Percentiles rank a stretch among this genome's conserved stretches.
These are phyloP conservation scores for Nibea coibor DNA, from an alignment of 2,113 vertebrate genomes.

Conservation along the genomic window DNA sequence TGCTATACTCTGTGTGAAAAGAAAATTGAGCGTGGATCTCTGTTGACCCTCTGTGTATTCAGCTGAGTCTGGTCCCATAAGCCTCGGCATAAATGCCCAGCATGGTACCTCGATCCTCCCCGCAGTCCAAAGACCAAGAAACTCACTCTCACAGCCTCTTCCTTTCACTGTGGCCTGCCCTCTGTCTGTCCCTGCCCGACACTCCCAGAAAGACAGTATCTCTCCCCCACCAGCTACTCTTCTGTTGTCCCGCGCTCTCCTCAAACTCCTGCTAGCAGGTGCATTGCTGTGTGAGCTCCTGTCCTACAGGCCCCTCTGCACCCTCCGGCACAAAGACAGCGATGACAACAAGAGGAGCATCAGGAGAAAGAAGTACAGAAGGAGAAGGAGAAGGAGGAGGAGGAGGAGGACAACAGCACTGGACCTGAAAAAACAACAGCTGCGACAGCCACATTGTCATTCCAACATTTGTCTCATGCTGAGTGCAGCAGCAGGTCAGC, in stretches of 20 bases:
- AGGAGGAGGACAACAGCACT: constrained; percentile 63
- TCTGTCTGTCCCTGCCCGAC: constrained; percentile 32
- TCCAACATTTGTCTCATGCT: constrained; percentile 77
- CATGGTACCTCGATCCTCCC: constrained; percentile 66
- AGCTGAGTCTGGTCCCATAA: constrained; percentile 67
- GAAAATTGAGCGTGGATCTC: constrained; percentile 72
- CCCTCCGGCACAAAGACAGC: constrained; percentile 30
- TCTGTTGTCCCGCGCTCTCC: constrained; percentile 50
- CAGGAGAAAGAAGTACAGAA: constrained; percentile 58
- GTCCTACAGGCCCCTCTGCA: constrained; percentile 16
- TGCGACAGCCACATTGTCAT: constrained; percentile 74
- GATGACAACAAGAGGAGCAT: constrained; percentile 56
- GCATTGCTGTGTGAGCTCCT: constrained; percentile 63
- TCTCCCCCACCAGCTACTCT: constrained; percentile 48
- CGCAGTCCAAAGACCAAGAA: constrained; percentile 55
- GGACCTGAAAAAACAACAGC: constrained; percentile 86
- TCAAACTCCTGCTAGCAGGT: constrained; percentile 76
- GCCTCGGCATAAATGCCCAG: constrained; percentile 73
- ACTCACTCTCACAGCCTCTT: constrained; percentile 66
- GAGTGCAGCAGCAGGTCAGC: constrained; percentile 71
- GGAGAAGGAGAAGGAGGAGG: constrained; percentile 36
- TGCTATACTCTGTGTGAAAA: constrained; percentile 49
- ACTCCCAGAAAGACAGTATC: constrained; percentile 50
- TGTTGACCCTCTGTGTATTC: constrained; percentile 66
- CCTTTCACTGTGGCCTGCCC: constrained; percentile 66